These are phyloP conservation scores for Odontesthes bonariensis DNA, from an alignment of 2,113 vertebrate species.

Conservation along the genomic window DNA sequence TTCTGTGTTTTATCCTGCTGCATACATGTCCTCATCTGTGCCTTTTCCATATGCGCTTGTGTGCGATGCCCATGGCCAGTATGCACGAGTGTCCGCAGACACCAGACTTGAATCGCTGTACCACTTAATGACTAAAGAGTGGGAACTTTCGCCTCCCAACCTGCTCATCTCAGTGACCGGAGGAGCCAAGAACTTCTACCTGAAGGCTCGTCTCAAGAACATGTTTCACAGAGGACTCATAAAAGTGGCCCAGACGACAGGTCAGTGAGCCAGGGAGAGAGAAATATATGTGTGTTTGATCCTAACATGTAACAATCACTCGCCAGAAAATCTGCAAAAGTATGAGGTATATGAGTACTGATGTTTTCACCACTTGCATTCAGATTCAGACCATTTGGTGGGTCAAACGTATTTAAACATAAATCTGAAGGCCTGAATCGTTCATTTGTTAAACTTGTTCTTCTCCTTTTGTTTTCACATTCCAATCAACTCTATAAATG, in stretches of 20 bases:
- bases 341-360: not conserved
- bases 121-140: conserved; percentile 91
- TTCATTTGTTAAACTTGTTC: not conserved
- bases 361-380: not conserved
- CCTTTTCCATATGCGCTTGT: not conserved
- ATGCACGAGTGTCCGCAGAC: conserved; percentile 89
- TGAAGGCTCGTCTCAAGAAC: conserved; percentile 89
- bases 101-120: conserved; percentile 86
- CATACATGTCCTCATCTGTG: not conserved
- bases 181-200: conserved; percentile 94
- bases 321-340: not conserved
- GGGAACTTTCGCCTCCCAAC: conserved; percentile 90
- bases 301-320: conserved; percentile 2
- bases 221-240: conserved; percentile 93
- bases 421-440: not conserved
- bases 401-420: not conserved
- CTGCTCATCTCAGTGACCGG: conserved; percentile 97
- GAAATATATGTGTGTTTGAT: not conserved
- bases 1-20: not conserved
- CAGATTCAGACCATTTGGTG: not conserved
- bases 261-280: conserved; percentile 66
- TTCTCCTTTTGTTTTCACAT: too few species aligned
- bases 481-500: too few species aligned
- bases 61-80: conserved; percentile 80
- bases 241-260: conserved; percentile 95